Evolutionary conservation across 2,888 invertebrate genomes (phyloP), one percentile per base, ranked within the genome.

Genomic region (Agrochola litura): DNA sequence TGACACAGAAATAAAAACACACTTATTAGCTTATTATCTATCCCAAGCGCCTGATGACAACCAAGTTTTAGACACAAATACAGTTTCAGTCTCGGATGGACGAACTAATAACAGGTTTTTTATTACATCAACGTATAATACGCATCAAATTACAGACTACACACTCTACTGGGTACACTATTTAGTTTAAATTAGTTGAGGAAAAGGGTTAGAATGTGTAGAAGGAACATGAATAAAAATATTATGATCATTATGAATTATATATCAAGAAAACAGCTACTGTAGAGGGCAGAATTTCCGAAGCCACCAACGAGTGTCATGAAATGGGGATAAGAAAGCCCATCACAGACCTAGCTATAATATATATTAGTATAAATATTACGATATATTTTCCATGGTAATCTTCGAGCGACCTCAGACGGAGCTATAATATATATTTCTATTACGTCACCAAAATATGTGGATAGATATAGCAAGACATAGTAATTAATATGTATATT

Each of bases 81-180:
- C 30, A 56, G 37, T 76, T 56, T 4, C 54, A 43, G 83, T 83
- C 79, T 66, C 84, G 83, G 74, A 83, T 79, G 84, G 74, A 2
- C 46, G 84, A 61, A 60, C 79, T 84, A 84, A 84, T 75, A 43
- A 73, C 63, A 60, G 56, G n/a, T 56, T 60, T 78, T n/a, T 64
- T 6, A 16, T 14, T 49, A 65, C 69, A 63, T 73, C 49, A 46
- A 56, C 52, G 22, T 37, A 43, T 66, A 72, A 41, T 71, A 77
- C 4, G 10, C 54, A 67, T 49, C 8, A 77, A 83, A 83, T 86
- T 83, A 78, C 54, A 86, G 30, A 60, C 63, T 67, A 78, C 83
- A 78, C 83, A 83, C 46, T 60, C 22, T 43, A 56, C 43, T 83
- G 69, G 41, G 25, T 67, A 43, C 16, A 58, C 52, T 52, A 37